These are phyloP conservation scores for Mus musculus DNA, from an alignment of 2,113 vertebrate genomes.

Conservation along the genomic window DNA sequence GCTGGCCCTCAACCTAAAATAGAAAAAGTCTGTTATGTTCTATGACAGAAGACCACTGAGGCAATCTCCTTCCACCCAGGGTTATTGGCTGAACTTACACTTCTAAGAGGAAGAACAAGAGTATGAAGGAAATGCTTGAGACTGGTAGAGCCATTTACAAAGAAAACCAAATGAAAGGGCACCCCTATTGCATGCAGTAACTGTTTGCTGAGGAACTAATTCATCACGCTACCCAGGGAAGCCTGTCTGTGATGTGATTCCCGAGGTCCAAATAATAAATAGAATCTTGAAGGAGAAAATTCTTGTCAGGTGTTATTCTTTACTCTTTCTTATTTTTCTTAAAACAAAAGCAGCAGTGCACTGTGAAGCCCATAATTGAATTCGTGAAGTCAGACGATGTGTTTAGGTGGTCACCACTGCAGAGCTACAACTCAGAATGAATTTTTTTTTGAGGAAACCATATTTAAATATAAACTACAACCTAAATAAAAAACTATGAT, in stretches of 20 bases:
- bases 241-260: not conserved
- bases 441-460: not conserved
- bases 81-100: accelerated
- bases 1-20: not conserved
- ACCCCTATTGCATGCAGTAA: not conserved
- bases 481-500: not conserved
- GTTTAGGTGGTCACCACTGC: not conserved
- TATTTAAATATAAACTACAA: not conserved
- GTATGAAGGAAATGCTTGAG: conserved; percentile 4
- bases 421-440: conserved; percentile 13
- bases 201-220: conserved; percentile 22
- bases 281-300: not conserved
- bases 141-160: conserved; percentile 10
- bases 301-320: not conserved
- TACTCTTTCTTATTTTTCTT: not conserved
- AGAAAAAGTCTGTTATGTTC: conserved; percentile 14
- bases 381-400: conserved; percentile 35
- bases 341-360: not conserved
- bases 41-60: not conserved
- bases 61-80: not conserved
- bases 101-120: not conserved
- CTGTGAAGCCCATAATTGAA: not conserved
- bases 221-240: not conserved
- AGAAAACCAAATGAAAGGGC: conserved; percentile 38
- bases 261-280: conserved; percentile 32